A percentile compares a stretch with the other conserved stretches of the same genome.
Evolutionary conservation across 30 jellyfish, hydroid and myxozoan genomes (phyloP).

Genomic region (Hydra vulgaris): DNA sequence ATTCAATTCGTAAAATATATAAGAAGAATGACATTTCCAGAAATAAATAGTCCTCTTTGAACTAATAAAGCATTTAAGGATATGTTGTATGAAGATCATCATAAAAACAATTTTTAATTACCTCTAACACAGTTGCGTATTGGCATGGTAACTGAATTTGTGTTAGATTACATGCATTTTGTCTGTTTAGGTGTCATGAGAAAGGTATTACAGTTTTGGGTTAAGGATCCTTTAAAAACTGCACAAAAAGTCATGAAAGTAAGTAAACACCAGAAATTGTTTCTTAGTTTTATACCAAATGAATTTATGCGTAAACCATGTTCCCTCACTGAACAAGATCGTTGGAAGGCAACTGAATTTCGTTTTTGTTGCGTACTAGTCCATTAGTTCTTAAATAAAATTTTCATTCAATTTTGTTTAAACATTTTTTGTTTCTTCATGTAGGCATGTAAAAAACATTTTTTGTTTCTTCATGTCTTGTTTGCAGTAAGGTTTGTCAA

Average conservation of each 20-base stretch:
- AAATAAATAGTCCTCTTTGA: too few relatives aligned
- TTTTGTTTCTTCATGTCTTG: background rate
- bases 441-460: too few relatives aligned
- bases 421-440: background rate
- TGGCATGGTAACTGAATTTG: background rate
- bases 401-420: background rate
- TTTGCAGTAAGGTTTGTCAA: background rate
- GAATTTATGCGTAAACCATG: background rate
- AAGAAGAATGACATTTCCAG: too few relatives aligned
- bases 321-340: background rate
- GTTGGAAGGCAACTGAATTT: conserved; percentile 3
- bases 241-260: background rate
- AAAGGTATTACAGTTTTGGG: background rate
- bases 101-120: too few relatives aligned
- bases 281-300: background rate
- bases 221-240: background rate
- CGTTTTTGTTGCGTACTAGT: background rate
- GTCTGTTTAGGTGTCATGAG: too few relatives aligned
- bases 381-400: background rate
- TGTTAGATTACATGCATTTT: background rate
- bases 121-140: too few relatives aligned
- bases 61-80: too few relatives aligned
- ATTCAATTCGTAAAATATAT: background rate
- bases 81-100: too few relatives aligned
- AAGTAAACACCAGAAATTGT: background rate